Conservation (phyloP, 2,888 invertebrate genomes). For the Tuberolachnus salignus region DNA sequence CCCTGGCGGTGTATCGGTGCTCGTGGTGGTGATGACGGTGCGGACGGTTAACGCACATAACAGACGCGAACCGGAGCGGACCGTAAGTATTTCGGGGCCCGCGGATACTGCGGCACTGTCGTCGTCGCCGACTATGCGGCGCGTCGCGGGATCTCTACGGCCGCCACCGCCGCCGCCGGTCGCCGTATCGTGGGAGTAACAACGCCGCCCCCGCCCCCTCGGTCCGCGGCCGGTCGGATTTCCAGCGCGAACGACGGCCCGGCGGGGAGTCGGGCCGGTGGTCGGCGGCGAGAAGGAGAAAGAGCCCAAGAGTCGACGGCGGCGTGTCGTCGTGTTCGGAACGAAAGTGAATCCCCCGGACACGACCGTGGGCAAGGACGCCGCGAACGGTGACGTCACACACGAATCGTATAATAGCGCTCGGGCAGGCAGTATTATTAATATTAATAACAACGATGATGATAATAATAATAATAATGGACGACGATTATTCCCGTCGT, state of each 20-base stretch:
- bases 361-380: slow-evolving; percentile 56
- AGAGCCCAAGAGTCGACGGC: slow-evolving; percentile 39
- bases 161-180: background rate
- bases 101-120: slow-evolving; percentile 55
- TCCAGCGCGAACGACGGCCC: background rate
- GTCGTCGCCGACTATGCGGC: background rate
- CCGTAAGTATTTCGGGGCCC: slow-evolving; percentile 52
- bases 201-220: slow-evolving; percentile 29
- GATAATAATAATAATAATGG: background rate
- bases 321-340: slow-evolving; percentile 6
- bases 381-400: slow-evolving; percentile 34
- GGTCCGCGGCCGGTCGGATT: slow-evolving; percentile 25
- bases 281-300: slow-evolving; percentile 38
- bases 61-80: slow-evolving; percentile 52
- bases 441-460: background rate
- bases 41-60: slow-evolving; percentile 53
- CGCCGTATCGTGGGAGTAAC: slow-evolving; percentile 41
- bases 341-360: slow-evolving; percentile 53
- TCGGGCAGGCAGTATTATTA: background rate
- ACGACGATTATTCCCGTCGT: background rate
- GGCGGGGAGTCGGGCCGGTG: slow-evolving; percentile 26
- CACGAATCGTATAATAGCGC: background rate
- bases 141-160: slow-evolving; percentile 30
- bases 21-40: slow-evolving; percentile 29
- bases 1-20: slow-evolving; percentile 28